These are phyloP conservation scores for Eulimnadia texana DNA, from an alignment of 1,140 invertebrate species.

Conservation along the genomic window DNA sequence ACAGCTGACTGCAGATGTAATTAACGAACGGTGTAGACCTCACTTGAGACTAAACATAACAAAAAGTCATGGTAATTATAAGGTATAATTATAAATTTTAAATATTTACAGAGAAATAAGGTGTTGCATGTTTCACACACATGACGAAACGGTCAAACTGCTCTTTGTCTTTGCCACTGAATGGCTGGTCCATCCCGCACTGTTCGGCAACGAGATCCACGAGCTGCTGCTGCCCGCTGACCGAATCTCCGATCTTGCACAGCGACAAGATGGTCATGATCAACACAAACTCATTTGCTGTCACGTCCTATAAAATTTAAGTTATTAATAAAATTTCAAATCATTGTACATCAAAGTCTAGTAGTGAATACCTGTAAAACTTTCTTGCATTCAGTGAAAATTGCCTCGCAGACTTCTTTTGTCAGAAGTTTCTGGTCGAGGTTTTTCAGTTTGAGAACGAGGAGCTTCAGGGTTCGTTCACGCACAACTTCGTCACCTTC, in stretches of 20 bases:
- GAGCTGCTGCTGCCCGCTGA: constrained; percentile 68
- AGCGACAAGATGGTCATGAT: constrained; percentile 71
- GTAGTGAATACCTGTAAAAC: constrained; percentile 48
- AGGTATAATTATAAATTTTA: too few species aligned
- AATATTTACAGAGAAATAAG: constrained; percentile 59
- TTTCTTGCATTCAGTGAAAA: constrained; percentile 76
- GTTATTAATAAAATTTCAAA: background rate
- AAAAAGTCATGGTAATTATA: too few species aligned
- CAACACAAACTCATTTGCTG: constrained; percentile 77
- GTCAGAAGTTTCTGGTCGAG: constrained; percentile 61
- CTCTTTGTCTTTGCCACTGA: constrained; percentile 62
- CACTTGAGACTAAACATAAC: constrained; percentile 51
- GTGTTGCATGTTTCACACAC: constrained; percentile 66
- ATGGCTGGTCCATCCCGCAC: constrained; percentile 47
- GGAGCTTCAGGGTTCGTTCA: constrained; percentile 77
- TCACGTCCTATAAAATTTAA: constrained; percentile 51
- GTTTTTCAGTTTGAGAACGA: constrained; percentile 64
- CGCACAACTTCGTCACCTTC: constrained; percentile 56
- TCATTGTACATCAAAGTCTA: background rate
- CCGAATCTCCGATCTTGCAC: constrained; percentile 61
- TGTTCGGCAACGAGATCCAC: constrained; percentile 47
- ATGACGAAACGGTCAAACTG: constrained; percentile 63
- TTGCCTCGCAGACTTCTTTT: constrained; percentile 70
- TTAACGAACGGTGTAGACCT: constrained; percentile 71
- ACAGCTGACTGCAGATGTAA: constrained; percentile 72